Evolutionary conservation across 2,888 invertebrate genomes (phyloP).

Genomic region (Trichopoda pennipes): DNA sequence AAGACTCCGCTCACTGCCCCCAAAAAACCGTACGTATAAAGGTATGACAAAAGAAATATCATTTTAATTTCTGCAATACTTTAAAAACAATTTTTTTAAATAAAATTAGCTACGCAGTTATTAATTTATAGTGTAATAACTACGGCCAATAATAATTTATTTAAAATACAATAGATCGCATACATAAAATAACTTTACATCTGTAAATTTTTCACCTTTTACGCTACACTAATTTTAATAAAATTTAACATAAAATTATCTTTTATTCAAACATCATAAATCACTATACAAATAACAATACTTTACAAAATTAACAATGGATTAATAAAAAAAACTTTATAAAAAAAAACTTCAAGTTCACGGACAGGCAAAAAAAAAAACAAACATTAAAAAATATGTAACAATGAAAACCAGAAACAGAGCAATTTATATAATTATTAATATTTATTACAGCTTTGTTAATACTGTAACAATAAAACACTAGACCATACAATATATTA

Average conservation of each 20-base stretch:
- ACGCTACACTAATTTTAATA: constrained; percentile 41
- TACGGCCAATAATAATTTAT: too few species aligned
- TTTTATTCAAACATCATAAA: constrained; percentile 29
- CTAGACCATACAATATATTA: not conserved
- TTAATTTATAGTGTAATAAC: too few species aligned
- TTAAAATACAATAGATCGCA: too few species aligned
- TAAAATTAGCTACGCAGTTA: too few species aligned
- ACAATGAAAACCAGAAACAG: constrained; percentile 9
- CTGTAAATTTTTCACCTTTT: constrained; percentile 23
- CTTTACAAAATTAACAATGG: constrained; percentile 1
- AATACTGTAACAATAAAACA: not conserved
- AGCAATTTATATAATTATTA: constrained; percentile 7
- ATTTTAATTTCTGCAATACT: too few species aligned
- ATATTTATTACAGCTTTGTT: constrained; percentile 25
- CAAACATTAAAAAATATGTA: not conserved
- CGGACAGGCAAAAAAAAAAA: constrained; percentile 26
- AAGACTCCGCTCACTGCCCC: too few species aligned
- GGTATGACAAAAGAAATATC: too few species aligned
- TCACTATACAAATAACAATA: constrained; percentile 39
- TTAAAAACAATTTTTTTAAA: too few species aligned
- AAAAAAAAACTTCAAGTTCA: constrained; percentile 49
- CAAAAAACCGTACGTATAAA: too few species aligned
- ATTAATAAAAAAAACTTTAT: constrained; percentile 24
- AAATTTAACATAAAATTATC: constrained; percentile 6
- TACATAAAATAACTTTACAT: not conserved